Percentiles rank a stretch among this genome's conserved stretches.
phyloP scores from a whole-genome alignment of 1,140 invertebrate genomes.

The Nebria ingens region DNA sequence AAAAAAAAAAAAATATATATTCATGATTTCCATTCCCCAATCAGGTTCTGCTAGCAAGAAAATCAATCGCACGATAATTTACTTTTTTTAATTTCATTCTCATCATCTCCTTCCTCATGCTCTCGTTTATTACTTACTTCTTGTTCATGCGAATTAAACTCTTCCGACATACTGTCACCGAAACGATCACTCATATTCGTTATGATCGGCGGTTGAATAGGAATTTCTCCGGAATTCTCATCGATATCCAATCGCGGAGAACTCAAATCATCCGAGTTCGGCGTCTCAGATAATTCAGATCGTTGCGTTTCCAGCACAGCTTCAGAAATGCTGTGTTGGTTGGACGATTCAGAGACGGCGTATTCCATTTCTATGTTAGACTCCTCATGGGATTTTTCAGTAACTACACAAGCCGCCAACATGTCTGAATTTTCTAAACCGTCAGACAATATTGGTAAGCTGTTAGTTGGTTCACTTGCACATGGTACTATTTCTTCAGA shows the following conservation, averaged over 20 bases:
- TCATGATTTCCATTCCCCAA: neutral
- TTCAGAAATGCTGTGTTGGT: neutral
- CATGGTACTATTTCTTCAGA: neutral
- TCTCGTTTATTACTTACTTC: constrained; percentile 8
- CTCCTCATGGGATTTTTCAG: neutral
- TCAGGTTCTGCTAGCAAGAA: neutral
- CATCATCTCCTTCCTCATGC: neutral
- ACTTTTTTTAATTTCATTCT: constrained; percentile 15
- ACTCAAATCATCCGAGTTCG: constrained; percentile 15
- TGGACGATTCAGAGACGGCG: neutral
- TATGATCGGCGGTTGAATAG: constrained; percentile 27
- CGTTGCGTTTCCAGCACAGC: neutral
- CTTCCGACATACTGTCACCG: constrained; percentile 7
- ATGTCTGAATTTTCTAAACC: neutral
- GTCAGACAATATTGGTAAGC: neutral
- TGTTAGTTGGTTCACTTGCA: neutral
- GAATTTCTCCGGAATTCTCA: constrained; percentile 27
- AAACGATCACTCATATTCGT: neutral
- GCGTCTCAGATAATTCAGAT: neutral
- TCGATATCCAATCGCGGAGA: constrained; percentile 21
- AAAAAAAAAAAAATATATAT: too few relatives aligned
- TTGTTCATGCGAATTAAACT: neutral
- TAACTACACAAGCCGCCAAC: neutral
- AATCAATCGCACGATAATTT: constrained; percentile 15
- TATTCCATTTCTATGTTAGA: neutral